Base-by-base conservation (phyloP, 1,140 invertebrate genomes). In the Pachyrhynchus sulphureomaculatus region DNA sequence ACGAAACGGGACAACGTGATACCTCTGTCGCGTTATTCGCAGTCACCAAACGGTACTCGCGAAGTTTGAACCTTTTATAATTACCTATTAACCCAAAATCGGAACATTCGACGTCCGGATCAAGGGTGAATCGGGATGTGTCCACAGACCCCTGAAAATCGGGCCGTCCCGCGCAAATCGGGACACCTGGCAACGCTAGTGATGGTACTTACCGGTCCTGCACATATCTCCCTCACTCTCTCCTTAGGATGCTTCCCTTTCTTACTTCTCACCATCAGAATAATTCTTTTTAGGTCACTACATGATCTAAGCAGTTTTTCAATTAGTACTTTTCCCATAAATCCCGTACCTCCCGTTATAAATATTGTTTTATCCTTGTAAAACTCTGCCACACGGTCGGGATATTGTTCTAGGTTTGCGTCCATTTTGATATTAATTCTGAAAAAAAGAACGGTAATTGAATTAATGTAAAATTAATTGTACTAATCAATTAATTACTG, bases 241-340 rank as follows among this genome's bases (percentile, higher is more conserved):
- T 85, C 80, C 59, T 84, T 80, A 0, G 86, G 82, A 67, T 82
- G 82, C 71, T 88, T 86, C 3, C 86, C 87, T 74, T 88, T 88
- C 76, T 95, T 95, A 5, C 84, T 79, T 62, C 93, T 81, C 64
- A 95, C 84, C 48, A 96, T 77, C 45, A 95, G 68, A 73, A 92
- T 95, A 49, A 97, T 85, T 66, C 77, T 86, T 42, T 84, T 80
- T 10, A 95, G 67, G 26, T 84, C 83, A 13, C 87, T 85, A 75
- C 89, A 90, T 23, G 80, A 85, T 62, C 91, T 79, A 13, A 95
- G 79, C n/a, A 96, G 74, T 78, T 95, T 95, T 76, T 95, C 91
- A 13, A 95, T 82, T 4, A 95, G 78, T 18, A 93, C 86, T 78
- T 95, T 94, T 2, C 92, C 93, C 72, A 95, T 82, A 73, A 95